Base-by-base conservation (phyloP, 2,888 invertebrate genomes). In the Drosophila rubida region DNA sequence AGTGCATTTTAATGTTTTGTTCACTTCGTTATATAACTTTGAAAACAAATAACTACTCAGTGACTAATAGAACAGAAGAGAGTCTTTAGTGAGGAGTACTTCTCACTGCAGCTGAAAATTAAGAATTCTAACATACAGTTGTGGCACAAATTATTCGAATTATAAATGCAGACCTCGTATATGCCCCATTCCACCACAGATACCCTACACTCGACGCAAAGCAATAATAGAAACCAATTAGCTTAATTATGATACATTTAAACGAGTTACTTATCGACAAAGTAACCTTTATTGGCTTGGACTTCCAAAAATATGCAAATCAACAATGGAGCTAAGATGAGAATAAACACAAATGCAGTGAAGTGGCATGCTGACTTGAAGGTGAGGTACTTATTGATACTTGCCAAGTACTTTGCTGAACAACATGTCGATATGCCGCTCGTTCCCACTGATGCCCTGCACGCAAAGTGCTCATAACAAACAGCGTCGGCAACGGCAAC, bases 391-490 rank as follows among this genome's bases (percentile, higher is more conserved):
- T 46, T 1, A 0, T 2, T 19, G 0, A 30, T 46, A 30, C 6
- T 35, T 16, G 14, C 9, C 3, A n/a, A n/a, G 1, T 23, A 11
- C 11, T 35, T 9, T 25, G 25, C 25, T 25, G 25, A 25, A 4
- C 25, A 25, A 7, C 25, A 19, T 8, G 19, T 39, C 19, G 22
- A 51, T 19, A 37, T 13, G 41, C 55, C 39, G 11, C 1, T 30
- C 5, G 14, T 46, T 8, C 19, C 13, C n/a, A 13, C 3, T 9
- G 35, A 63, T 72, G 69, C 80, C 79, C 82, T 79, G 62, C 73
- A 63, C 39, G 59, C 51, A 60, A 51, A 72, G 37, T 49, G 58
- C 62, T 78, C 58, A 75, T 63, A 73, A 72, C 27, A 66, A 69
- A 65, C 55, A 27, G n/a, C 35, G 53, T 23, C 44, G 39, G 7